Percentiles rank a stretch among this genome's conserved stretches.
These are phyloP conservation scores for Columbina picui DNA, from an alignment of 2,113 vertebrate genomes.

Conservation along the genomic window DNA sequence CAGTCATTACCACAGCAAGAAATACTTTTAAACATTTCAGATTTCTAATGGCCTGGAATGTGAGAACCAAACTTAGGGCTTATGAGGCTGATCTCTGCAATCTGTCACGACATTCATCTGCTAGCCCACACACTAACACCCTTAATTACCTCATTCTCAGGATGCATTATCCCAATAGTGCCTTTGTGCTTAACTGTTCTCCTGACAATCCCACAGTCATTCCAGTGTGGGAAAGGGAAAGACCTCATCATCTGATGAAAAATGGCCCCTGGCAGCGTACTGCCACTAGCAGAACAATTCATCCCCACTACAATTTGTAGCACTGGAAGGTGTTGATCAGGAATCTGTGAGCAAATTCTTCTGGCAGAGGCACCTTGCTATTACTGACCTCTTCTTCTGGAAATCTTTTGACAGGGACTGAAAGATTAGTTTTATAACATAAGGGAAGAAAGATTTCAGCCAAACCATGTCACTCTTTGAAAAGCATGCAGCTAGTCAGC, in stretches of 20 bases:
- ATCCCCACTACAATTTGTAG: neutral
- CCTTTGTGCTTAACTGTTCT: neutral
- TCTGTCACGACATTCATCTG: too few relatives aligned
- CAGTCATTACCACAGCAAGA: neutral
- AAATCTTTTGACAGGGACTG: neutral
- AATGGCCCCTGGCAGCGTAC: neutral
- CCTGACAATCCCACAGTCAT: fast-evolving
- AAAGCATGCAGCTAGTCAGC: neutral
- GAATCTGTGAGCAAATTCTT: neutral
- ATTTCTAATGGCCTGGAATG: neutral
- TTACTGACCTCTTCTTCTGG: neutral
- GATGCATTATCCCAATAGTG: neutral
- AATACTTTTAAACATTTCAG: neutral
- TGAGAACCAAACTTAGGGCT: neutral
- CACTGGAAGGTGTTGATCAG: neutral
- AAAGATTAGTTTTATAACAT: neutral
- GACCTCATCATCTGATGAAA: neutral
- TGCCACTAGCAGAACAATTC: neutral
- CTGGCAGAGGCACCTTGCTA: neutral
- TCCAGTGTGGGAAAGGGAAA: neutral
- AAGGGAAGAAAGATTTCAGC: neutral
- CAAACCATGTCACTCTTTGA: neutral
- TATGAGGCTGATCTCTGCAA: neutral
- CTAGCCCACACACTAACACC: neutral
- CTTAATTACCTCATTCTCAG: neutral